Conservation (phyloP, 92 coral and sea anemone species). For the Muricea muricata region DNA sequence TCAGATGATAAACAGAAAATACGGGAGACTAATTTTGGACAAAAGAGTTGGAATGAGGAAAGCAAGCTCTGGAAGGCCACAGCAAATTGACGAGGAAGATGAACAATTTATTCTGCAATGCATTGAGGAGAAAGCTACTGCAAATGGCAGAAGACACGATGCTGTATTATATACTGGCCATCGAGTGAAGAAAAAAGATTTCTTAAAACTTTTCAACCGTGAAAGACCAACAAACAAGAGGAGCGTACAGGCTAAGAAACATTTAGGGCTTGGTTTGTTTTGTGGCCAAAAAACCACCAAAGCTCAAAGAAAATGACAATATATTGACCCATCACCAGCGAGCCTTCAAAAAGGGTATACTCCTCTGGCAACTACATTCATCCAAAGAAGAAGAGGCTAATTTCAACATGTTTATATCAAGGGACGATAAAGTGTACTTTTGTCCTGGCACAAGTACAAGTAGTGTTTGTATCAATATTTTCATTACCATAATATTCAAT, state of each 20-base stretch:
- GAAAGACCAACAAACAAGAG: slow-evolving; percentile 27
- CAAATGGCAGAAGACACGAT: slow-evolving; percentile 48
- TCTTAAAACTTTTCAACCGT: slow-evolving; percentile 38
- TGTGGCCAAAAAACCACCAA: slow-evolving; percentile 42
- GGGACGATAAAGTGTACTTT: slow-evolving; percentile 43
- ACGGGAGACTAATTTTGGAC: slow-evolving; percentile 16
- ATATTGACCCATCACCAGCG: slow-evolving; percentile 42
- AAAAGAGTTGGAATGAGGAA: slow-evolving; percentile 30
- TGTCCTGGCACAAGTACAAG: slow-evolving; percentile 54
- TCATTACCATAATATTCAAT: neutral
- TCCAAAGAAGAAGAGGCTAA: slow-evolving; percentile 29
- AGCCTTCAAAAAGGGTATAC: slow-evolving; percentile 40
- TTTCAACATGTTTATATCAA: slow-evolving; percentile 32
- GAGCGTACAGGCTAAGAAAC: slow-evolving; percentile 23
- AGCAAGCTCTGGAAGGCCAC: slow-evolving; percentile 33
- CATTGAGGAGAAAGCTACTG: slow-evolving; percentile 33
- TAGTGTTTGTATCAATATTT: slow-evolving; percentile 13
- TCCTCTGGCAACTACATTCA: slow-evolving; percentile 18
- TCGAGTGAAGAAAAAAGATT: slow-evolving; percentile 40
- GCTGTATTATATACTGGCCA: slow-evolving; percentile 24
- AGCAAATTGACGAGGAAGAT: slow-evolving; percentile 28
- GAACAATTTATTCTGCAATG: slow-evolving; percentile 35
- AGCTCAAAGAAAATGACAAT: slow-evolving; percentile 34
- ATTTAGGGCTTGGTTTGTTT: slow-evolving; percentile 37
- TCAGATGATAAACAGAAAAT: slow-evolving; percentile 23